A percentile compares a stretch with the other conserved stretches of the same genome.
Evolutionary conservation across 2,888 invertebrate genomes (phyloP).

Genomic region (Embidobia sp.): DNA sequence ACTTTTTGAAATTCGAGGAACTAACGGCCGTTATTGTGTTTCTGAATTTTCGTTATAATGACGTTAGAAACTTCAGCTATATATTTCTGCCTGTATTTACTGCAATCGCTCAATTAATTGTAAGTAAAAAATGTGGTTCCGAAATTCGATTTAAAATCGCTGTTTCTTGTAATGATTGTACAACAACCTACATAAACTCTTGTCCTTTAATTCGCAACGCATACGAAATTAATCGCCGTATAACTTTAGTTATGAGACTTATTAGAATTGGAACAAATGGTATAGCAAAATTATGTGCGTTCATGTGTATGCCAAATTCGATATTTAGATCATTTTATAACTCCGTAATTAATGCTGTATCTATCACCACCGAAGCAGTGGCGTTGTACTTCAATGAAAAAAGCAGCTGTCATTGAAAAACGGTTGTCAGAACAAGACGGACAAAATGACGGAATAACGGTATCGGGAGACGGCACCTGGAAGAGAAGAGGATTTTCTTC

Average conservation of each 20-base stretch:
- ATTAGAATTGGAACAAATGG: conserved; percentile 28
- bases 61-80: too few relatives aligned
- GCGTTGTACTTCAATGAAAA: conserved; percentile 9
- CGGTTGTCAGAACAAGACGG: conserved; percentile 2
- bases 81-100: too few relatives aligned
- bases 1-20: too few relatives aligned
- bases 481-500: conserved; percentile 6
- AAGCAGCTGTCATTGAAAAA: conserved; percentile 2
- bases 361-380: conserved; percentile 10
- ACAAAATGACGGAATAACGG: conserved; percentile 1
- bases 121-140: conserved; percentile 57
- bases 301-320: conserved; percentile 25
- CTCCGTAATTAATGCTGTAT: background rate
- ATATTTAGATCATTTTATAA: background rate
- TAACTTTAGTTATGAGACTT: conserved; percentile 32
- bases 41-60: too few relatives aligned
- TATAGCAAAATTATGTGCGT: conserved; percentile 21
- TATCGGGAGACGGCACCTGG: conserved; percentile 9
- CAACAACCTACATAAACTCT: conserved; percentile 9
- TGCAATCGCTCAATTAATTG: too few relatives aligned
- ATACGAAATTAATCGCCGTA: conserved; percentile 35
- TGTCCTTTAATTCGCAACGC: conserved; percentile 13
- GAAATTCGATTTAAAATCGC: conserved; percentile 47
- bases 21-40: too few relatives aligned
- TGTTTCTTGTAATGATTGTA: conserved; percentile 24